Evolutionary conservation across 30 jellyfish, hydroid and myxozoan genomes (phyloP).

Genomic region (Nemopilema nomurai): DNA sequence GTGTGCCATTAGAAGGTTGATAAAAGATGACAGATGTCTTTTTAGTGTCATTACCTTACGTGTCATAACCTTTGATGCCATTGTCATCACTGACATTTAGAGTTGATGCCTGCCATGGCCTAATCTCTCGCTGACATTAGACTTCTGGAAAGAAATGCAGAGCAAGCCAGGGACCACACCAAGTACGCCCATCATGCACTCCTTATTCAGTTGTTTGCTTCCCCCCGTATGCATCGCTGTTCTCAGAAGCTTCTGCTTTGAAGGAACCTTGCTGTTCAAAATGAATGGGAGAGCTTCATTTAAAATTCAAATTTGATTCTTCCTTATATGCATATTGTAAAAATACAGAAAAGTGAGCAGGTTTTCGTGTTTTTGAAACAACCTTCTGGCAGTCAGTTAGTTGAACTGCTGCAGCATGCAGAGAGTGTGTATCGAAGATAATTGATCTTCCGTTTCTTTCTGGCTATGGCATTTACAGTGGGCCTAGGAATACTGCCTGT

Average conservation of each 20-base stretch:
- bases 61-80: no score
- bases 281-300: background rate
- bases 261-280: background rate
- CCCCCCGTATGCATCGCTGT: background rate
- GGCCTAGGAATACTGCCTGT: conserved; percentile 89
- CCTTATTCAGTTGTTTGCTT: background rate
- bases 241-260: background rate
- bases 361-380: background rate
- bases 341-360: background rate
- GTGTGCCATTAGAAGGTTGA: no score
- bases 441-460: background rate
- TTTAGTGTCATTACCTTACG: no score
- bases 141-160: no score
- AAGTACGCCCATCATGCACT: background rate
- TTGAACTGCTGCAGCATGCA: background rate
- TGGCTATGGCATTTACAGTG: conserved; percentile 39
- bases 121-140: background rate
- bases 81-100: no score
- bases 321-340: background rate
- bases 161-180: background rate
- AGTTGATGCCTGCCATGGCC: no score
- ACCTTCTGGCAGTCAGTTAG: background rate
- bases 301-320: background rate
- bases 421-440: background rate
- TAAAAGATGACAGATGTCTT: no score